Evolutionary conservation across 2,797 vertebrate species (phyloP).

Genomic region (Nasua narica): DNA sequence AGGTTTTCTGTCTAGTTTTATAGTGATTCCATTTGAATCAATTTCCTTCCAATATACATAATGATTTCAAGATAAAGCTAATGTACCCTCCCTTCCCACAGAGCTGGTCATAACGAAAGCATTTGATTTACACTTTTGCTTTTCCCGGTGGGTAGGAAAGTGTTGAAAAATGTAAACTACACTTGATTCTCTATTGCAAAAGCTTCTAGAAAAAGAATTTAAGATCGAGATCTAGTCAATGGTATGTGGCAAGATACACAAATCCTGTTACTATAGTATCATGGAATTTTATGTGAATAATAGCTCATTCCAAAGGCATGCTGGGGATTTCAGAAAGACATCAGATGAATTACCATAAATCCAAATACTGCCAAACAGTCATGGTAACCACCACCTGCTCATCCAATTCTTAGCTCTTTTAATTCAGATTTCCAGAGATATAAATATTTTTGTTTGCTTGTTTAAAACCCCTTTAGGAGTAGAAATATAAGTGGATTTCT

Average conservation of each 20-base stretch:
- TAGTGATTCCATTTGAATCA: not conserved
- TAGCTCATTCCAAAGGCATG: constrained; percentile 29
- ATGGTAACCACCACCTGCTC: not conserved
- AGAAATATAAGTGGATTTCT: constrained; percentile 29
- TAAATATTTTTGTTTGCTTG: not conserved
- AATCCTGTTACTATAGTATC: not conserved
- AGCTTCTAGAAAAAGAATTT: constrained; percentile 27
- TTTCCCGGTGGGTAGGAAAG: not conserved
- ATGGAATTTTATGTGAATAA: not conserved
- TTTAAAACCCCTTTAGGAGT: constrained; percentile 13
- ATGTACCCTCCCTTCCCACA: not conserved
- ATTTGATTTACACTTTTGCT: constrained; percentile 8
- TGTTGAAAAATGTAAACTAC: not conserved
- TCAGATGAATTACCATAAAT: not conserved
- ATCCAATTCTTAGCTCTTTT: not conserved
- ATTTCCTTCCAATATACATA: constrained; percentile 31
- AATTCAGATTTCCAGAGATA: not conserved
- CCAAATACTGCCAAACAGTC: not conserved
- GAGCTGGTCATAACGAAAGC: not conserved
- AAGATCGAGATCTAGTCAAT: not conserved
- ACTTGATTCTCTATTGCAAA: not conserved
- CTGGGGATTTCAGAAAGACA: not conserved
- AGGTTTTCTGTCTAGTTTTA: constrained; percentile 29
- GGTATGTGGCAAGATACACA: constrained; percentile 39
- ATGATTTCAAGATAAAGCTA: constrained; percentile 49